These are phyloP conservation scores for Toxonevra muliebris DNA, from an alignment of 2,888 invertebrate species.

Conservation along the genomic window DNA sequence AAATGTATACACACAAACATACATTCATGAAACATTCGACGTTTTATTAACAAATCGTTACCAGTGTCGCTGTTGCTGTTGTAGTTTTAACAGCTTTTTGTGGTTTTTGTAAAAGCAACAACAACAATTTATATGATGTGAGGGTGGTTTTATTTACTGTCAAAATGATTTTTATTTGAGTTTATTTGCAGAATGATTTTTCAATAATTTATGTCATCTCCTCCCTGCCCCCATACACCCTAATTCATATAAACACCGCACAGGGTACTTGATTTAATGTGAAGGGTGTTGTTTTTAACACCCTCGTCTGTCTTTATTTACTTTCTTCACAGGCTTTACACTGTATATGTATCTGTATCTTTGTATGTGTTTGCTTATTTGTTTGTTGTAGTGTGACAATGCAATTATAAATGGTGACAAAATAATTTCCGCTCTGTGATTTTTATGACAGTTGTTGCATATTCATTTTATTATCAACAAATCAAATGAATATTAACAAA, in stretches of 20 bases:
- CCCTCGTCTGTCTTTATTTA: constrained; percentile 44
- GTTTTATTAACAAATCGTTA: too few relatives aligned
- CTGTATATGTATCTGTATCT: constrained; percentile 14
- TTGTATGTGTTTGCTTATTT: constrained; percentile 4
- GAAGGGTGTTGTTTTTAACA: constrained; percentile 59
- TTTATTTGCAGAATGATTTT: constrained; percentile 58
- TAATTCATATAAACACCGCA: constrained; percentile 16
- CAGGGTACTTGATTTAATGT: constrained; percentile 54
- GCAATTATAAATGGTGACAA: constrained; percentile 63
- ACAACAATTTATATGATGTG: not conserved
- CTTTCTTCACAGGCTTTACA: not conserved
- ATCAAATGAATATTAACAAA: too few relatives aligned
- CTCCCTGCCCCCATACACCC: not conserved
- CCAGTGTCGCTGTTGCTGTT: too few relatives aligned
- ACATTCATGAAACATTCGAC: too few relatives aligned
- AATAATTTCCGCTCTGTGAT: constrained; percentile 62
- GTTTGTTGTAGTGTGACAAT: constrained; percentile 51
- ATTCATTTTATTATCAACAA: not conserved
- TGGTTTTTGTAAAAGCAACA: too few relatives aligned
- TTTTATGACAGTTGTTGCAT: constrained; percentile 58
- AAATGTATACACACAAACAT: too few relatives aligned
- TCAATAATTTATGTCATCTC: constrained; percentile 53
- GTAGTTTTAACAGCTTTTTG: too few relatives aligned
- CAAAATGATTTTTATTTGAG: constrained; percentile 35
- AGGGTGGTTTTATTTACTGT: constrained; percentile 20